phyloP scores from a whole-genome alignment of 2,797 vertebrate species.

The Epinephelus awoara region DNA sequence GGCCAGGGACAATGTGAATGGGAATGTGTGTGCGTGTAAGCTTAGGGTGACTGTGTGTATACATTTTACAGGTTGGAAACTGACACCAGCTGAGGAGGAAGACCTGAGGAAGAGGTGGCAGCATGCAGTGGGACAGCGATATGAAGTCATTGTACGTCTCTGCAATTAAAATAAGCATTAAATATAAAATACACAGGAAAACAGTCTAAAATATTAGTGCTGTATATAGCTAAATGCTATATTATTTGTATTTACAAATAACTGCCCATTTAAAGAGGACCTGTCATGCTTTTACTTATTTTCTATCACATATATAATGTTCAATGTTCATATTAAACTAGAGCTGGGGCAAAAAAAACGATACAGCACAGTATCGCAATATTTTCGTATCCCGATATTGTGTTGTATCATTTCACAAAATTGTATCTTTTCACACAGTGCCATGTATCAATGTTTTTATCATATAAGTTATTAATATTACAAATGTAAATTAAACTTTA shows the following conservation, averaged over 20 bases:
- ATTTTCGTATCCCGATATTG: too few relatives aligned
- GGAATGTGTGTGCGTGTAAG: slow-evolving; percentile 4
- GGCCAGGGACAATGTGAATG: slow-evolving; percentile 12
- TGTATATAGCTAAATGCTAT: not conserved
- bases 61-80: slow-evolving; percentile 71
- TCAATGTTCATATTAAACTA: too few relatives aligned
- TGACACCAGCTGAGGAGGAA: slow-evolving; percentile 81
- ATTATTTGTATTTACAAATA: not conserved
- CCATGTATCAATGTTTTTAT: too few relatives aligned
- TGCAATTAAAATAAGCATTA: not conserved
- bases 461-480: too few relatives aligned
- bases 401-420: too few relatives aligned
- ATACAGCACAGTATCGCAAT: too few relatives aligned
- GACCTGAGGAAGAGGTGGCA: slow-evolving; percentile 89
- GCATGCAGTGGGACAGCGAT: slow-evolving; percentile 87
- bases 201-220: not conserved
- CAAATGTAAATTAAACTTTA: too few relatives aligned
- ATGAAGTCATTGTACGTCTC: slow-evolving; percentile 91
- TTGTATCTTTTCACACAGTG: too few relatives aligned
- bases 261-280: not conserved
- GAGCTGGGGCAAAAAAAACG: too few relatives aligned
- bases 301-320: too few relatives aligned
- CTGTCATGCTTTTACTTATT: too few relatives aligned
- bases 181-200: not conserved
- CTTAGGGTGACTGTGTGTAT: slow-evolving; percentile 25